Evolutionary conservation across 2,797 vertebrate genomes (phyloP).

Genomic region (Silurus aristotelis): DNA sequence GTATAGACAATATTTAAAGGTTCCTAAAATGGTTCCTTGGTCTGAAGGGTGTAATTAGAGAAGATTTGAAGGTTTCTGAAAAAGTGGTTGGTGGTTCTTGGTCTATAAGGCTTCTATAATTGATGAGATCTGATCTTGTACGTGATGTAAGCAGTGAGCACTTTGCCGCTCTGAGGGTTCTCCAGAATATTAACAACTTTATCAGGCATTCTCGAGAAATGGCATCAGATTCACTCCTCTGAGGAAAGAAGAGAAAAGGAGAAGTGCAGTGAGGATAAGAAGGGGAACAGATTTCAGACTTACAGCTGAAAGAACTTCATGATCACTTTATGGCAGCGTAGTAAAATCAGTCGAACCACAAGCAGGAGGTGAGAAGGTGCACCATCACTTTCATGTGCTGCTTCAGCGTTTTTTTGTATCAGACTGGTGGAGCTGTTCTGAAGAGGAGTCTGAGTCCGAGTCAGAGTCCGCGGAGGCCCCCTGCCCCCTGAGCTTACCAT

Average conservation of each 20-base stretch:
- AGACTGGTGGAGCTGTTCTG: conserved; percentile 91
- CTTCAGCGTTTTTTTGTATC: conserved; percentile 92
- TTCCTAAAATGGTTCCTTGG: neutral
- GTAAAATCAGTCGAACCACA: conserved; percentile 96
- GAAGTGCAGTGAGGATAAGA: neutral
- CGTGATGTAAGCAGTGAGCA: conserved; percentile 92
- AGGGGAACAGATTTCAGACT: no score
- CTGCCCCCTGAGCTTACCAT: neutral
- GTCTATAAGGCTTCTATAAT: no score
- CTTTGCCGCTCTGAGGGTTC: conserved; percentile 90
- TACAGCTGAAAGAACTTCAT: neutral
- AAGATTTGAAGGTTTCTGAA: no score
- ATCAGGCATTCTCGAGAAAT: conserved; percentile 91
- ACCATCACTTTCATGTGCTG: conserved; percentile 97
- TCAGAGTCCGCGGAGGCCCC: neutral
- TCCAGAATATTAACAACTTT: conserved; percentile 85
- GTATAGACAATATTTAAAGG: neutral
- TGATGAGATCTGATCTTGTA: conserved; percentile 81
- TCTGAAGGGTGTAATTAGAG: neutral
- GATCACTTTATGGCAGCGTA: conserved; percentile 92
- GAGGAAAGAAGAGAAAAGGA: neutral
- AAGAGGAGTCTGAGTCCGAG: conserved; percentile 77
- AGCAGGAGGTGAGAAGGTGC: conserved; percentile 87
- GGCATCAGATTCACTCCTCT: conserved; percentile 95
- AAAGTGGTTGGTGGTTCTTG: no score